Percentiles rank a stretch among this genome's conserved stretches.
Conservation (phyloP, 1,140 invertebrate genomes). For the Chelonus insularis region DNA sequence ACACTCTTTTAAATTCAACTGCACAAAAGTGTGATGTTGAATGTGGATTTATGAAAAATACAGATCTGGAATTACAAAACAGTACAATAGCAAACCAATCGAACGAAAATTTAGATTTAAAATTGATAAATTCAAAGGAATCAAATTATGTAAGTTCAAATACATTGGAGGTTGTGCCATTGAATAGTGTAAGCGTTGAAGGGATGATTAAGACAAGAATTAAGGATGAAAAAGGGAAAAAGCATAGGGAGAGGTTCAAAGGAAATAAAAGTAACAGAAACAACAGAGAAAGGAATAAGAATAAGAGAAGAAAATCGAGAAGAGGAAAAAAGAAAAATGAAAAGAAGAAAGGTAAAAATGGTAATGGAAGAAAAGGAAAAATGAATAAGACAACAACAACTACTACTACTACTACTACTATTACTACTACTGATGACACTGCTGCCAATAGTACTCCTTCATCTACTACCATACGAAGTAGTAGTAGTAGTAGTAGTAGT, state of each 20-base stretch:
- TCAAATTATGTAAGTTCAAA: conserved; percentile 7
- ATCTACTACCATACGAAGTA: too few relatives aligned
- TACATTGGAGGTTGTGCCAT: not conserved
- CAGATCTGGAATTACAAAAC: conserved; percentile 23
- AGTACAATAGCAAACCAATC: conserved; percentile 10
- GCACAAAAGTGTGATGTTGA: conserved; percentile 6
- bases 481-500: too few relatives aligned
- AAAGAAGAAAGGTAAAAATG: not conserved
- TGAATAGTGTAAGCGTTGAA: not conserved
- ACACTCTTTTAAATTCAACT: not conserved
- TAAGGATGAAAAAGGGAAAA: not conserved
- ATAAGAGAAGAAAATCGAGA: too few relatives aligned
- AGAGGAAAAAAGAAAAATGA: conserved; percentile 3
- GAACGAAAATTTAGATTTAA: conserved; percentile 33
- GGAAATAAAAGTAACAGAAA: too few relatives aligned
- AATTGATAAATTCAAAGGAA: conserved; percentile 26
- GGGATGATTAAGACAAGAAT: not conserved
- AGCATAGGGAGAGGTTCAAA: conserved; percentile 2
- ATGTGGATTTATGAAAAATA: conserved; percentile 30
- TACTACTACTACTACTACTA: not conserved
- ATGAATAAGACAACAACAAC: conserved; percentile 12
- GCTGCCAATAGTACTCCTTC: too few relatives aligned
- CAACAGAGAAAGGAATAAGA: too few relatives aligned
- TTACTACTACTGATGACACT: not conserved
- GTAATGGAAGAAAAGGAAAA: conserved; percentile 2